Conservation (phyloP, 2,113 vertebrate species). For the Labeo rohita region DNA sequence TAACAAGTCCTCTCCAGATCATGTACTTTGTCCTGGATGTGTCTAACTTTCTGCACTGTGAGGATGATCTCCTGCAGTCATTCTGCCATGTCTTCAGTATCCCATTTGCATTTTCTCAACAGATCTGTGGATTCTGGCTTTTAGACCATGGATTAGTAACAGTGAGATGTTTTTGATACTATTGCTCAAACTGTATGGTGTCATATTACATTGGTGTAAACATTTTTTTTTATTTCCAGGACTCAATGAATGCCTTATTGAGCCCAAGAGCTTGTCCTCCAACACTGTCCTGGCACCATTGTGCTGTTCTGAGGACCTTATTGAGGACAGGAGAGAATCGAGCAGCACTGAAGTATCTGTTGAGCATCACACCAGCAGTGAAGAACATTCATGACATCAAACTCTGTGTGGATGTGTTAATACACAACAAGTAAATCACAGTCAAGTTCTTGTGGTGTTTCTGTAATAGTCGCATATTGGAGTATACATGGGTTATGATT, state of each 20-base stretch:
- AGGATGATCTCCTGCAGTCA: conserved; percentile 66
- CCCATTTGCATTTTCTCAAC: conserved; percentile 61
- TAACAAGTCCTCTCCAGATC: conserved; percentile 61
- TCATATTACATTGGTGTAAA: neutral
- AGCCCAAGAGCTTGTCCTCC: conserved; percentile 59
- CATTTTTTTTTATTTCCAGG: conserved; percentile 42
- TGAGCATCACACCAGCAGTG: conserved; percentile 55
- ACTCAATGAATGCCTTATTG: conserved; percentile 62
- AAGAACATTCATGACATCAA: conserved; percentile 59
- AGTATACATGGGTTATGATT: neutral
- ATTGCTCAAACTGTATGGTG: neutral
- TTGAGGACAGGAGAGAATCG: conserved; percentile 56
- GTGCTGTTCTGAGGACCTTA: conserved; percentile 61
- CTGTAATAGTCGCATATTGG: neutral
- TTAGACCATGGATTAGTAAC: conserved; percentile 63
- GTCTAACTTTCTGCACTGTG: conserved; percentile 63
- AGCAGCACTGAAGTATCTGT: conserved; percentile 62
- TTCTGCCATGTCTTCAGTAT: conserved; percentile 67
- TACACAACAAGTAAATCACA: conserved; percentile 63
- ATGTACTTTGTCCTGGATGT: conserved; percentile 73
- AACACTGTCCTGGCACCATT: conserved; percentile 62
- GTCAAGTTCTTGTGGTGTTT: neutral
- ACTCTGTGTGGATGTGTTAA: conserved; percentile 60
- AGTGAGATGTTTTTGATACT: conserved; percentile 40
- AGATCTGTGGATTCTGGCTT: conserved; percentile 68